A percentile compares a stretch with the other conserved stretches of the same genome.
Conservation (phyloP, 2,888 invertebrate genomes). For the Ochlodes sylvanus region DNA sequence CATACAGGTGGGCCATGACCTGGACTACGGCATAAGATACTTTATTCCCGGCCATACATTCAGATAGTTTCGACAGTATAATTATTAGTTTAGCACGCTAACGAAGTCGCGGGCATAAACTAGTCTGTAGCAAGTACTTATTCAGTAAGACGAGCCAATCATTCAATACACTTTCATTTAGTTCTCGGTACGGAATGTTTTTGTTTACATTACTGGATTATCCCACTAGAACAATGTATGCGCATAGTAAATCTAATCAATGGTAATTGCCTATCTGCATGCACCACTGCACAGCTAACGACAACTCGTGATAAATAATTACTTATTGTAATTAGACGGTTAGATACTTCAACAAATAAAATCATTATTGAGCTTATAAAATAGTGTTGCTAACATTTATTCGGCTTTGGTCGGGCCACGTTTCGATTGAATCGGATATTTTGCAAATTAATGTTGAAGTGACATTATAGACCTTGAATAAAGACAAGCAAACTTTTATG, state of each 20-base stretch:
- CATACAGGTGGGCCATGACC: too few species aligned
- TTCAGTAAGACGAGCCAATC: not conserved
- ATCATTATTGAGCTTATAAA: not conserved
- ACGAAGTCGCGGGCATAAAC: too few species aligned
- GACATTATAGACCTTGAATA: too few species aligned
- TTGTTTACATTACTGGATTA: constrained; percentile 33
- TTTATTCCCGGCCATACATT: too few species aligned
- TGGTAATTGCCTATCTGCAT: constrained; percentile 31
- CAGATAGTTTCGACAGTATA: too few species aligned
- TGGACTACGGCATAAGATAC: too few species aligned
- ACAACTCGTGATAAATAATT: constrained; percentile 34
- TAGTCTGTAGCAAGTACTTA: not conserved
- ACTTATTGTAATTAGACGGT: constrained; percentile 32
- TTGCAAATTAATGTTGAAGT: too few species aligned
- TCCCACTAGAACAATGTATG: constrained; percentile 37
- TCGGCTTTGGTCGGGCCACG: not conserved
- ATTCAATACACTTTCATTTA: constrained; percentile 11
- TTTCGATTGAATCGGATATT: too few species aligned
- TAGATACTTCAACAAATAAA: not conserved
- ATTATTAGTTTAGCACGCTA: too few species aligned
- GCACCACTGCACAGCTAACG: constrained; percentile 32
- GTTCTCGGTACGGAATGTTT: constrained; percentile 24
- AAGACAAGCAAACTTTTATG: too few species aligned
- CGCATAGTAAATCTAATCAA: constrained; percentile 35
- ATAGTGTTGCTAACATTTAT: not conserved